Evolutionary conservation across 1,140 invertebrate genomes (phyloP), one percentile per base, ranked within the genome.

Genomic region (Helicoverpa armigera): DNA sequence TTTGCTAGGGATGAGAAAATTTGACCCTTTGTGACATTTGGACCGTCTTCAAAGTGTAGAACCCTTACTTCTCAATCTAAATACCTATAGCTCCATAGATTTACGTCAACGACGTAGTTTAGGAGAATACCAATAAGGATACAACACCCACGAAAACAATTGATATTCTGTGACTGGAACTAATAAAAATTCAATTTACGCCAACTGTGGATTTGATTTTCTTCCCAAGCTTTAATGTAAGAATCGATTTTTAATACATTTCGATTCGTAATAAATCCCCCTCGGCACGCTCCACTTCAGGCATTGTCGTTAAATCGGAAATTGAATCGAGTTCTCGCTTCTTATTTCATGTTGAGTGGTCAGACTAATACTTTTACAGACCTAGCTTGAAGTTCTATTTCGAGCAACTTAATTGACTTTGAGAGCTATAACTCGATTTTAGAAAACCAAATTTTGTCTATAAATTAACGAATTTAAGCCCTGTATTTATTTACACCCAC

Each of bases 271-370:
- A 86, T 79, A 76, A 75, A 81, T 67, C 80, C 18, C 58, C 58
- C 67, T 73, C 35, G 51, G 18, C 53, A 60, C 73, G 54, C 70
- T 85, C 48, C 75, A 84, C 54, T n/a, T 35, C 43, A 53, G 48
- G 54, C 63, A 35, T 48, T 35, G 13, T 81, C 79, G 63, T 70
- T 78, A 80, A 81, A 89, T 77, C 63, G 80, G 69, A 89, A 89
- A 89, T 87, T 89, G 84, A 85, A 85, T 85, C 81, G 77, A 58
- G 65, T 50, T 65, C 79, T 58, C 72, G 23, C 80, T 81, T 87
- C 82, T 69, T 56, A 11, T 73, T 65, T 82, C 53, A 63, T 61
- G 69, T 74, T 31, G 78, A 74, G 69, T 76, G 56, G 70, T 60
- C 29, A 58, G 83, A 84, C 78, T 75, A 78, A 82, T 81, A 31